Evolutionary conservation across 2,888 invertebrate species (phyloP), one percentile per base, ranked within the genome.

Genomic region (Cantharis rustica): DNA sequence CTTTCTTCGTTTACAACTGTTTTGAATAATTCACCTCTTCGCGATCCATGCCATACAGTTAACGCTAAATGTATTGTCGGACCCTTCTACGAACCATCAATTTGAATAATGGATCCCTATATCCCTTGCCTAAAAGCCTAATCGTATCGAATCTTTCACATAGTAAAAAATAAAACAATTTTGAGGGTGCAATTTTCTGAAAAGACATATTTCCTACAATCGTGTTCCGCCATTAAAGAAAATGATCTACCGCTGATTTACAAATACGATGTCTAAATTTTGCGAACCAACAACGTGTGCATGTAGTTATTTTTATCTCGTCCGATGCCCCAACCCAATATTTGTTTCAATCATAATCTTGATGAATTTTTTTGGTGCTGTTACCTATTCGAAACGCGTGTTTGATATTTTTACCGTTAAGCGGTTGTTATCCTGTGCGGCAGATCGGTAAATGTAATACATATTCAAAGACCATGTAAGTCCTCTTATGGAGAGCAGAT

Each of bases 1-100:
- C 86, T 86, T 86, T 85, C 85, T 85, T 84, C 84, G 85, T 84
- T 85, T 84, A 85, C 85, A 85, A 84, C 85, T 85, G 85, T 85
- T 85, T 79, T 85, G 85, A 85, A 84, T 85, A 85, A 85, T 85
- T 85, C 84, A 61, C 74, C 81, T 81, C 75, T 77, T 75, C 77
- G 75, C 75, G 77, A 73, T 77, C 76, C 79, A 76, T 72, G 75
- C 75, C 71, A 75, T 75, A 74, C 79, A 79, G 78, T 75, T 78
- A 79, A 79, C 73, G 77, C 79, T 79, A 77, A 79, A 79, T 79
- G 79, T 74, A 79, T 79, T 79, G 79, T 79, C 77, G 77, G 79
- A 73, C 83, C 82, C 83, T 80, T 82, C 81, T 80, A 78, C 82
- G 82, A 81, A 83, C 81, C 83, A 79, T 79, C 83, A 78, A 86